Evolutionary conservation across 2,113 vertebrate genomes (phyloP), one percentile per base, ranked within the genome.

Genomic region (Camelus dromedarius): DNA sequence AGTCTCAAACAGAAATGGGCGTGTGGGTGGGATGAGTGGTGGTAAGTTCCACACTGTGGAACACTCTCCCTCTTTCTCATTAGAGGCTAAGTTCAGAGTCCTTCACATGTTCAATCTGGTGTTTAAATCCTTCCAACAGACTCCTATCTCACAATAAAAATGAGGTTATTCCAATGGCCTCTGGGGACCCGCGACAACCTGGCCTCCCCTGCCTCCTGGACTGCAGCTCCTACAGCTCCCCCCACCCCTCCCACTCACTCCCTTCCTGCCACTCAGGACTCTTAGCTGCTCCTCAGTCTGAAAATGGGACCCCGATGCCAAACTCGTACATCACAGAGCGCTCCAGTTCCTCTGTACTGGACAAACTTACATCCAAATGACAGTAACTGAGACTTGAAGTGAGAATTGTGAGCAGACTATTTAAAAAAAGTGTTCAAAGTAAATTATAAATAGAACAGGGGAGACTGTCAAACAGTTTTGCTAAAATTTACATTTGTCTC

Each of bases 401-500:
- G 52, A 93, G 46, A 70, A 92, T 7, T n/a, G 56, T 13, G 1
- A 88, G 52, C 26, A 92, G 84, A 62, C 12, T 60, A 60, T 28
- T 19, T 91, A 18, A 54, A 38, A 89, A 93, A 66, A 77, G n/a
- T 67, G 16, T 52, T 76, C 13, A 50, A 83, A 64, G 48, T 35
- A 95, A 93, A 60, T n/a, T 38, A 52, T n/a, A 93, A 66, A 72
- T 15, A 77, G 42, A 10, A 69, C 6, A 86, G 18, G 52, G 19
- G 79, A 83, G 22, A 88, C 84, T 70, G 82, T 72, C 38, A 91
- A 81, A 86, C 7, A 32, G 6, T 50, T 88, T 91, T 90, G 38
- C 35, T 87, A 73, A 80, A 75, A 42, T 28, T 66, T 3, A 79
- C 12, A 50, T 48, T 50, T 62, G 4, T 75, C 6, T 35, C 64